Base-by-base conservation (phyloP, 1,140 invertebrate species). In the Pogonognathellus flavescens region DNA sequence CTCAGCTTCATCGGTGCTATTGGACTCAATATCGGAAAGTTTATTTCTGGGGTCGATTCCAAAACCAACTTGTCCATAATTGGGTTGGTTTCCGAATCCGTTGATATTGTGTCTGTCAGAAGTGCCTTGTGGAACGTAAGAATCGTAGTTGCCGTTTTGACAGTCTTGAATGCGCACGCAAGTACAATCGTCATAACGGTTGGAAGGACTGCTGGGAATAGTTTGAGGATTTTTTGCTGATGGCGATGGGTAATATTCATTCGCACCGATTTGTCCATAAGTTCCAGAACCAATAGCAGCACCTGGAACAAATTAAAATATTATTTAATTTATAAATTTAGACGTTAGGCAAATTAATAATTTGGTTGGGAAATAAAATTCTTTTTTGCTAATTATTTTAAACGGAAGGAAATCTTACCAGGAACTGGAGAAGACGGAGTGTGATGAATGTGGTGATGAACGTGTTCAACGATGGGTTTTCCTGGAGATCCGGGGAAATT, bases 141-240 rank as follows among this genome's bases (percentile, higher is more conserved):
- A 93, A 91, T 96, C 95, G 87, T 94, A 92, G 9, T 93, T 93
- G 5, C 94, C 92, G 9, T 93, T 93, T 4, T 94, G 92, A 88
- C 96, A 97, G 89, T 96, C 95, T 80, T 95, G 94, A 88, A 94
- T 95, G 82, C 95, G 95, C 10, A 96, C 95, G 88, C 95, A 97
- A n/a, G 95, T 92, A 89, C 96, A 96, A 84, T 96, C 94, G 16
- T 93, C 94, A 16, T 50, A 59, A 62, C 16, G 25, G 14, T 41
- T 76, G 25, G 70, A 76, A n/a, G 59, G 59, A 10, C n/a, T 62
- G 60, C 82, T 82, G 14, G n/a, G 49, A 60, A 81, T 25, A 49
- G 49, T 49, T 16, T n/a, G 14, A 20, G 80, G 80, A n/a, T 81
- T 81, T 14, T 81, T 81, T 6, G 80, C 62, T 1, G 85, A 82